Evolutionary conservation across 2,888 invertebrate genomes (phyloP).

Genomic region (Archips crataeganus): DNA sequence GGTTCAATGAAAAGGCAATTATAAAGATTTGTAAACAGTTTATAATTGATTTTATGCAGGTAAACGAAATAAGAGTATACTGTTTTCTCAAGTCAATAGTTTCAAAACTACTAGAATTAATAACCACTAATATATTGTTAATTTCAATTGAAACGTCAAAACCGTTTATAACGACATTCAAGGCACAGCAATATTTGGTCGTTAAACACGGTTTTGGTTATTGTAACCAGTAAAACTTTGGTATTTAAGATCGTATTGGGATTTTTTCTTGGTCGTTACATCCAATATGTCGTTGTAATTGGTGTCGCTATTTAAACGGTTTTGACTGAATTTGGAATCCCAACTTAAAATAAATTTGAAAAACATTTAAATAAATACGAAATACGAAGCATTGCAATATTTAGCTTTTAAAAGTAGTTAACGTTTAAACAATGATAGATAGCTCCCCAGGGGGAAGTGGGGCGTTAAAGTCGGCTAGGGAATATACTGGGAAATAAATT

Average conservation of each 20-base stretch:
- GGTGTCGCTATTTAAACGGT: no score
- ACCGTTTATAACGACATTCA: no score
- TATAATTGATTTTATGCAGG: not conserved
- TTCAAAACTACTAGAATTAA: no score
- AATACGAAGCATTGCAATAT: conserved; percentile 11
- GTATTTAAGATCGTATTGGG: no score
- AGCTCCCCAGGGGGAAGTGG: conserved; percentile 52
- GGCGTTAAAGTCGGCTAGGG: conserved; percentile 48
- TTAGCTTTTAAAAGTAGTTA: conserved; percentile 42
- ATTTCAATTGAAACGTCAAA: no score
- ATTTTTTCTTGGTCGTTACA: no score
- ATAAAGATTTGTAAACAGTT: not conserved
- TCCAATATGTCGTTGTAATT: no score
- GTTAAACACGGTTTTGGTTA: no score
- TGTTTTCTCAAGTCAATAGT: no score
- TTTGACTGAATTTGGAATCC: not conserved
- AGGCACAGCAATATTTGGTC: no score
- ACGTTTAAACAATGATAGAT: conserved; percentile 57
- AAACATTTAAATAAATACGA: not conserved
- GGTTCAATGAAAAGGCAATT: not conserved
- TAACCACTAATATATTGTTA: no score
- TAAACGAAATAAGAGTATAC: not conserved
- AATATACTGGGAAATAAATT: conserved; percentile 51
- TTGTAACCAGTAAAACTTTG: no score
- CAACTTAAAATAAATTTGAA: not conserved